Base-by-base conservation (phyloP, 2,113 vertebrate species). In the Archilochus colubris region DNA sequence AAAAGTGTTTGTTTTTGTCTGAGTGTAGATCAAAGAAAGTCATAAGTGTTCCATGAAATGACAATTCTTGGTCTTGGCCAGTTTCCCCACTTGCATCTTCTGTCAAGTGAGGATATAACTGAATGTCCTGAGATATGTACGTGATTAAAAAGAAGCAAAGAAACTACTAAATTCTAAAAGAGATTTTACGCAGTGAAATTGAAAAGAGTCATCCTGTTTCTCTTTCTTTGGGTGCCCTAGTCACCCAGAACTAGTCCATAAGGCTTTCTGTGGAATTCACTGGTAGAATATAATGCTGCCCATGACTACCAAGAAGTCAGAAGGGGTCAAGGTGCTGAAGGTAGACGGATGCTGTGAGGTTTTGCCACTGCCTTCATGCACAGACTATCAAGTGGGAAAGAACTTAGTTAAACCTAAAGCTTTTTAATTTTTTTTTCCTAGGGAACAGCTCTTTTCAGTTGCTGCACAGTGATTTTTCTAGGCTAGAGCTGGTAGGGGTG, bases 21-120 rank as follows among this genome's bases (percentile, higher is more conserved):
- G 36, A 33, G 86, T 46, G 23, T 54, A 1, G 2, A 31, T 82
- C 58, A 54, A 44, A 86, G 85, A 5, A 36, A 12, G 18, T 3
- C 0, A 0, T 5, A 28, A 7, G 66, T 0, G 31, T 44, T 78
- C 3, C 25, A n/a, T 54, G 89, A 30, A 36, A 14, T 3, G 46
- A 17, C 54, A 2, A 4, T 5, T 55, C 50, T 12, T 51, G 17
- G 10, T 19, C 9, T 8, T 36, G 69, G 33, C 25, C 7, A 4
- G 7, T 51, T 33, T 30, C 59, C 9, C 40, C 61, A 53, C 53
- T 8, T 30, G 61, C 19, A 2, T 6, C 46, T 11, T 17, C 46
- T 5, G 4, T 18, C 1, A 16, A 17, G 27, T 0, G 31, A 46
- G 50, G 46, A 48, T 18, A 48, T 78, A 27, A 12, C n/a, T 24